Base-by-base conservation (phyloP, 2,113 vertebrate species). In the Chauna torquata region DNA sequence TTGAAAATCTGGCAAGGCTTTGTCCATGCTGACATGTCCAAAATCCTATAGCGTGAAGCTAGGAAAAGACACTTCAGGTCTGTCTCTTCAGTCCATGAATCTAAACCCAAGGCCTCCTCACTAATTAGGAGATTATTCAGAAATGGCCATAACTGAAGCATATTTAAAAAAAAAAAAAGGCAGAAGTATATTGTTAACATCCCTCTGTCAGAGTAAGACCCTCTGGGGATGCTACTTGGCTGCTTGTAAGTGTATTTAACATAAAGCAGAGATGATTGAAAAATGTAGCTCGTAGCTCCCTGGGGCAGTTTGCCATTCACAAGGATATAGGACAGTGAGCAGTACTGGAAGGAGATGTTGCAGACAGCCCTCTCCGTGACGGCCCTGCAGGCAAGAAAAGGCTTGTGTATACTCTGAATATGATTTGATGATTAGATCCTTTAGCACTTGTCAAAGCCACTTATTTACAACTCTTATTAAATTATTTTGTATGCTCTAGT, bases 171-270 rank as follows among this genome's bases (percentile, higher is more conserved):
- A 11, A 28, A 85, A 78, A 74, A 71, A 70, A 64, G 36, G 74
- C 78, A 64, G 55, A 69, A 77, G 47, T 80, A 16, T 72, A 94
- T 82, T 95, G 92, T 91, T 95, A 97, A 90, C 88, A 89, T 84
- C 83, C 79, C 61, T 89, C 82, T 92, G 82, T 82, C 16, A 0
- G 25, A 65, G 50, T 23, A 70, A 87, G 91, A 77, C 77, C 94
- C 95, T 91, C 86, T 91, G 79, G 91, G 79, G 62, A 69, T 82
- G 82, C 68, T 90, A 23, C 92, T 93, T 88, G 88, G 55, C 85
- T 86, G 59, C 89, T 89, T 91, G 62, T 85, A 94, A 96, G 88
- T 92, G 88, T 96, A 97, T 97, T 97, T 97, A 96, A 95, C 92
- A 83, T 91, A 92, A 95, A 90, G 85, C 82, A 93, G 86, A 96